Conservation (phyloP, 2,888 invertebrate species). For the Hoplodrina ambigua region DNA sequence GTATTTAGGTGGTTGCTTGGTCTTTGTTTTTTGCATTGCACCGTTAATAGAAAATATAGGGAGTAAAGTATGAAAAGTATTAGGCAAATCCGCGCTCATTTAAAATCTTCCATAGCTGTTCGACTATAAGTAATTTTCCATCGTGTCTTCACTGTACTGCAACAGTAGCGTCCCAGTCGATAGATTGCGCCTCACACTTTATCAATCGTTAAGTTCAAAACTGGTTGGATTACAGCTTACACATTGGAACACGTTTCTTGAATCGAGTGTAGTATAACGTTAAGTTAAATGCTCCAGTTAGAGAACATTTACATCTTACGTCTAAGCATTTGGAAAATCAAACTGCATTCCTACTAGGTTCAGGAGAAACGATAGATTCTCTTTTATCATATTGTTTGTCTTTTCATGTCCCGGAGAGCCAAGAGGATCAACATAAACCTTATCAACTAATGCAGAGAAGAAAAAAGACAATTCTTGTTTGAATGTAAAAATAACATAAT, state of each 20-base stretch:
- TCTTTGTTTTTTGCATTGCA: not conserved
- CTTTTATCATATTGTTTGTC: too few species aligned
- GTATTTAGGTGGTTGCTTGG: not conserved
- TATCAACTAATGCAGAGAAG: too few species aligned
- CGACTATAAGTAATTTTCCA: too few species aligned
- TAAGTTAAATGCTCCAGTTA: slow-evolving; percentile 41
- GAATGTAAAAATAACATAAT: too few species aligned
- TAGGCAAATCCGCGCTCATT: too few species aligned
- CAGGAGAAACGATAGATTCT: not conserved
- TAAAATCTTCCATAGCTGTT: not conserved
- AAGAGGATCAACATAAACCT: too few species aligned
- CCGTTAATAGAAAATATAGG: not conserved
- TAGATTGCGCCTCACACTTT: slow-evolving; percentile 26
- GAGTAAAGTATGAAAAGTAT: slow-evolving; percentile 2
- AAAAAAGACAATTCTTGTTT: too few species aligned
- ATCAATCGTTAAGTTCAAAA: slow-evolving; percentile 32
- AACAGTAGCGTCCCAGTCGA: not conserved
- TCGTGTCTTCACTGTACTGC: not conserved
- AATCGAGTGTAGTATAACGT: slow-evolving; percentile 37
- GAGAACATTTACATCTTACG: slow-evolving; percentile 25
- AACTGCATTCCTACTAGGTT: not conserved
- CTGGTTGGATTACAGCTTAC: slow-evolving; percentile 44
- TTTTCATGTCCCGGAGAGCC: too few species aligned
- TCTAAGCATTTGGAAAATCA: slow-evolving; percentile 1
- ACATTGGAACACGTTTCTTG: slow-evolving; percentile 46